Evolutionary conservation across 1,140 invertebrate genomes (phyloP).

Genomic region (Trinorchestia longiramus): DNA sequence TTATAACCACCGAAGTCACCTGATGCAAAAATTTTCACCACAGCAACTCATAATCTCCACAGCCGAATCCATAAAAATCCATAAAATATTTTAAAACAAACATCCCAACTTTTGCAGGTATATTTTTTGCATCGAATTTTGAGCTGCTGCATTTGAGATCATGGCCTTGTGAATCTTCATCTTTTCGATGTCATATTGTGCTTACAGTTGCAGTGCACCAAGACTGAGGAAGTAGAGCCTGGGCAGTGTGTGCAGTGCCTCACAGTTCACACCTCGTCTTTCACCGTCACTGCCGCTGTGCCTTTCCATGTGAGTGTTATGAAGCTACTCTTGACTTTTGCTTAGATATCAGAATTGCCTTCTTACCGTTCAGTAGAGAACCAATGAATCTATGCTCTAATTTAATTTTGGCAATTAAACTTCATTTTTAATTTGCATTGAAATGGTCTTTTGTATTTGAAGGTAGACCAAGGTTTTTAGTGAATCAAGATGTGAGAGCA

Average conservation of each 20-base stretch:
- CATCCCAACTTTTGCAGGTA: no score
- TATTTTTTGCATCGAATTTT: no score
- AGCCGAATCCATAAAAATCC: no score
- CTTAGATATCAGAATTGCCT: no score
- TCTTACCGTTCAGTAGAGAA: not conserved
- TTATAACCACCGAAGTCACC: no score
- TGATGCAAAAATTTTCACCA: no score
- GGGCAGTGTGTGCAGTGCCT: constrained; percentile 1
- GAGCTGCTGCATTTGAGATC: no score
- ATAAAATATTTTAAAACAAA: no score
- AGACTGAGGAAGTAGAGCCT: not conserved
- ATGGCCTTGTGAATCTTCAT: not conserved
- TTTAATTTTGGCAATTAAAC: not conserved
- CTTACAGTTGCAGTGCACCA: constrained; percentile 1
- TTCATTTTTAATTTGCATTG: not conserved
- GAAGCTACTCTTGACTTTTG: not conserved
- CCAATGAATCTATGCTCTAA: not conserved
- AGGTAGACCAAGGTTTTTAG: not conserved
- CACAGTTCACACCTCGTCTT: not conserved
- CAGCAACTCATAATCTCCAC: no score
- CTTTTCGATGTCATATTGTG: not conserved
- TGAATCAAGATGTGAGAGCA: not conserved
- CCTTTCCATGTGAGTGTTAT: constrained; percentile 2
- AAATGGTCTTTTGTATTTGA: not conserved
- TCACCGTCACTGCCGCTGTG: constrained; percentile 37